phyloP scores from a whole-genome alignment of 2,113 vertebrate genomes.

The Epinephelus fuscoguttatus region DNA sequence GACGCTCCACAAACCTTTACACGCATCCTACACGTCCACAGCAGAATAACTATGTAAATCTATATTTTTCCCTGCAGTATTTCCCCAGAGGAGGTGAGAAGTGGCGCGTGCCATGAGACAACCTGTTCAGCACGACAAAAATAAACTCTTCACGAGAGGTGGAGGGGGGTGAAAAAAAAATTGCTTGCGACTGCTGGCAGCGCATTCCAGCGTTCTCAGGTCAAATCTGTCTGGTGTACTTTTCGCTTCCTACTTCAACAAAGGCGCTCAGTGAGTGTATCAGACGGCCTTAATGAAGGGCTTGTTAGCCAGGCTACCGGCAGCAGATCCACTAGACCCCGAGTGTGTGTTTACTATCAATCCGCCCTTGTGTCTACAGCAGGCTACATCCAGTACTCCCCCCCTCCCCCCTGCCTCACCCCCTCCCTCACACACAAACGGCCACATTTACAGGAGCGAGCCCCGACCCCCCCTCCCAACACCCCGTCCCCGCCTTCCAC shows the following conservation, averaged over 20 bases:
- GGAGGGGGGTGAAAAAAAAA: slow-evolving; percentile 3
- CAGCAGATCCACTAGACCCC: slow-evolving; percentile 74
- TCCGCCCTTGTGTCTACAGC: slow-evolving; percentile 79
- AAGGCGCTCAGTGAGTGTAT: slow-evolving; percentile 79
- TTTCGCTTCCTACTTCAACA: slow-evolving; percentile 79
- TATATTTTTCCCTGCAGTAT: neutral
- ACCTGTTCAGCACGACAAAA: slow-evolving; percentile 66
- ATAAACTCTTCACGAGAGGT: slow-evolving; percentile 60
- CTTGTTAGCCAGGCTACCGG: slow-evolving; percentile 74
- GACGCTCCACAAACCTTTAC: neutral
- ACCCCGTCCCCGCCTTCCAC: slow-evolving; percentile 17
- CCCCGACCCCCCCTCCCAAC: neutral
- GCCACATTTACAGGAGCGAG: slow-evolving; percentile 74
- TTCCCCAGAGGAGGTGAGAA: slow-evolving; percentile 49
- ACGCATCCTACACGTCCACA: neutral
- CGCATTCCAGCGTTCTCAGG: slow-evolving; percentile 67
- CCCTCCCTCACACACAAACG: slow-evolving; percentile 65
- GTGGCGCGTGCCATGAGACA: slow-evolving; percentile 55
- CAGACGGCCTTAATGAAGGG: slow-evolving; percentile 81
- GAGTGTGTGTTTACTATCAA: slow-evolving; percentile 81
- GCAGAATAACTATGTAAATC: neutral
- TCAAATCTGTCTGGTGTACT: slow-evolving; percentile 78
- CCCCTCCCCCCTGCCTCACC: slow-evolving; percentile 15
- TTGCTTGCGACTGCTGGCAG: slow-evolving; percentile 55
- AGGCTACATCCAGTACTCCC: slow-evolving; percentile 67